A percentile compares a stretch with the other conserved stretches of the same genome.
phyloP scores from a whole-genome alignment of 2,797 vertebrate genomes.

The Nannoperca obscura region DNA sequence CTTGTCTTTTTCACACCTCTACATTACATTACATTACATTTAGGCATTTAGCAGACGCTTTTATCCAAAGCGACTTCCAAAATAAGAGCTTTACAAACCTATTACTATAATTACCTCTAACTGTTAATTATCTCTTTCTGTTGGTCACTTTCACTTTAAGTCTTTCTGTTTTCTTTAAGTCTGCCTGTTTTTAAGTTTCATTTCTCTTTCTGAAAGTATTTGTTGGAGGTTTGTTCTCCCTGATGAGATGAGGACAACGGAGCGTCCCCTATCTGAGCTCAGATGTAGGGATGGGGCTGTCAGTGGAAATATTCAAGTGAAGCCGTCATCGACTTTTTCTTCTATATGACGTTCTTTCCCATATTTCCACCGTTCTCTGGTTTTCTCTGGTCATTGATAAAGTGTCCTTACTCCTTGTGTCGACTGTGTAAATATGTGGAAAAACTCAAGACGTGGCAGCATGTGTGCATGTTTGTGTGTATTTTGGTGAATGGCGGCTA shows the following conservation, averaged over 20 bases:
- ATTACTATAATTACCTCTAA: too few species aligned
- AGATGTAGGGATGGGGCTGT: constrained; percentile 19
- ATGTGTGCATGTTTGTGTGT: neutral
- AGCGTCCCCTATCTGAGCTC: constrained; percentile 9
- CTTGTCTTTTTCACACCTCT: neutral
- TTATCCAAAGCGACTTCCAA: too few species aligned
- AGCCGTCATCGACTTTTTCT: constrained; percentile 11
- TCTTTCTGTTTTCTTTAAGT: neutral
- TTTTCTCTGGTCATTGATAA: constrained; percentile 25
- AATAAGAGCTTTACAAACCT: too few species aligned
- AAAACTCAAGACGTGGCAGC: constrained; percentile 14
- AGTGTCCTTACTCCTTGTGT: constrained; percentile 29
- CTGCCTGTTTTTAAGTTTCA: neutral
- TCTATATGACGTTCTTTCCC: neutral
- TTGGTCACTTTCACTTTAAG: neutral
- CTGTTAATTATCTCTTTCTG: neutral
- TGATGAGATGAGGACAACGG: constrained; percentile 14
- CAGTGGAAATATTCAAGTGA: constrained; percentile 20
- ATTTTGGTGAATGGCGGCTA: neutral
- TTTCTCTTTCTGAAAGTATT: constrained; percentile 15
- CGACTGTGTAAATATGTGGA: constrained; percentile 23
- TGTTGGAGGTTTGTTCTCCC: constrained; percentile 13
- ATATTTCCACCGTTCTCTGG: neutral
- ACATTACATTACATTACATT: too few species aligned
- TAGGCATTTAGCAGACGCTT: too few species aligned